Evolutionary conservation across 2,113 vertebrate genomes (phyloP), one percentile per base, ranked within the genome.

Genomic region (Upupa epops): DNA sequence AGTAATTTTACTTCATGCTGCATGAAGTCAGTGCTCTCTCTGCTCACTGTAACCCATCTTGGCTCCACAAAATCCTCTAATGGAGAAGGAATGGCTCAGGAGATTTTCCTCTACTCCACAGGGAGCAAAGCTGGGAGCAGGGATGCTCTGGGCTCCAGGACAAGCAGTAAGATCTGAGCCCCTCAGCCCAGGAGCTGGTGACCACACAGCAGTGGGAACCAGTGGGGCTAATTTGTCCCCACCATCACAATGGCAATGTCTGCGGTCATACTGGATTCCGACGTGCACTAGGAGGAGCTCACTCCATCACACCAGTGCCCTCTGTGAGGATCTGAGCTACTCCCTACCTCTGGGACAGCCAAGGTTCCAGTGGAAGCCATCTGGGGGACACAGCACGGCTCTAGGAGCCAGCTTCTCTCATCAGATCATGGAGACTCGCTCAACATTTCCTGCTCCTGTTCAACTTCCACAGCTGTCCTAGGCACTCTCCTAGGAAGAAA

Each of bases 201-300:
- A 2, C 13, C 51, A 9, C 31, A 26, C 24, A 59, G 42, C 51
- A 63, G 12, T 6, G 14, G 65, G 32, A 66, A 32, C 20, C 29
- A 13, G 17, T 3, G 25, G 42, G 25, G 21, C 29, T 36, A 4
- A 16, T 70, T 75, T 59, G 25, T 65, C 20, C 16, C 60, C 45
- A 9, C 28, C 31, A 20, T 17, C 25, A 37, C 34, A 1, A 1
- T 6, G 29, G 1, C 42, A 31, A 3, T 15, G 8, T 6, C 60
- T 45, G 17, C 20, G 54, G 8, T 11, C 77, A 55, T 76, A 19
- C 37, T 86, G 84, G 17, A 34, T 25, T 21, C 55, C 78, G 76
- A 7, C 42, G 56, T 6, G 17, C 24, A 6, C 46, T 40, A 29
- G 52, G 16, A 49, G 58, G 15, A 54, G 40, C 17, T 32, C 46